Evolutionary conservation across 2,888 invertebrate genomes (phyloP).

Genomic region (Papilio gigon): DNA sequence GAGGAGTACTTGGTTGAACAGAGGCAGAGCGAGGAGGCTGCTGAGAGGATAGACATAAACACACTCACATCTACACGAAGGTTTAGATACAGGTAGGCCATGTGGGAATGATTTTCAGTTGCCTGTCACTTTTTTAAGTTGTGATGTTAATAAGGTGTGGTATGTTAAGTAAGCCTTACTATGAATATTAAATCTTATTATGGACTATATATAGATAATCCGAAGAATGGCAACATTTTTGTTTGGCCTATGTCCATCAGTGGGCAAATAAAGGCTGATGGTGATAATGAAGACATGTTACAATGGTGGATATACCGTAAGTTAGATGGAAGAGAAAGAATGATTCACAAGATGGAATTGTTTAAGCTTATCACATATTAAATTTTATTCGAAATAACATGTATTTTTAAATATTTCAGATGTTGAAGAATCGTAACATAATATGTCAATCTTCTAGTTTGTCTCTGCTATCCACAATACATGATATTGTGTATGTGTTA

Average conservation of each 20-base stretch:
- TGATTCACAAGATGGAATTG: too few species aligned
- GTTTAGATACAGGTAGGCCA: constrained; percentile 75
- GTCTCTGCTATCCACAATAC: neutral
- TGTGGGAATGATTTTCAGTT: constrained; percentile 37
- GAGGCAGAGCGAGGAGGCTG: constrained; percentile 57
- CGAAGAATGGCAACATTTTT: too few species aligned
- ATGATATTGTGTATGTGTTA: constrained; percentile 58
- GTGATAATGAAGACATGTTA: neutral
- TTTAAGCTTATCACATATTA: too few species aligned
- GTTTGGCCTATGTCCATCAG: too few species aligned
- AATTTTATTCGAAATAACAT: too few species aligned
- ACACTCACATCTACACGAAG: constrained; percentile 63
- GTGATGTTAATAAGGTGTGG: too few species aligned
- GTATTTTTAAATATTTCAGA: constrained; percentile 2
- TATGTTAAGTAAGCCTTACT: too few species aligned
- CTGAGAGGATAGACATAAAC: constrained; percentile 65
- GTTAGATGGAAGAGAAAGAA: neutral
- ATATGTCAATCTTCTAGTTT: neutral
- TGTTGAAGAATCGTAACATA: neutral
- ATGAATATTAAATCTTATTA: too few species aligned
- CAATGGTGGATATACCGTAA: neutral
- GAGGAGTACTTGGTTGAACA: constrained; percentile 89
- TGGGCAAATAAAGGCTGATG: too few species aligned
- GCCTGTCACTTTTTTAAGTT: neutral
- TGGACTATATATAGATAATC: too few species aligned